A percentile compares a stretch with the other conserved stretches of the same genome.
Evolutionary conservation across 2,888 invertebrate species (phyloP).

Genomic region (Pinctada fucata): DNA sequence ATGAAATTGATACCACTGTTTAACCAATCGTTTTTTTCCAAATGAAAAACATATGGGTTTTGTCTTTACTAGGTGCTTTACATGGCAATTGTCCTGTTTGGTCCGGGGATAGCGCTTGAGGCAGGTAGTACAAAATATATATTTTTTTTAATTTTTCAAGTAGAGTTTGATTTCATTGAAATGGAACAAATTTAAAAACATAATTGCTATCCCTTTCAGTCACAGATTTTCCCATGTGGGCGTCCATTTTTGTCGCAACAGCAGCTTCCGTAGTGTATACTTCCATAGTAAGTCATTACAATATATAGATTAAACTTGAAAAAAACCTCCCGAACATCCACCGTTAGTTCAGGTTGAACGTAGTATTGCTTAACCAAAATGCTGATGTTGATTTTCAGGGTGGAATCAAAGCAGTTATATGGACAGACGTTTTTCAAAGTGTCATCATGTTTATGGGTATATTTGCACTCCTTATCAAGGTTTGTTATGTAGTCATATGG

Average conservation of each 20-base stretch:
- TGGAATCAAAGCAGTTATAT: constrained; percentile 57
- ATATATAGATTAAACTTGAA: too few relatives aligned
- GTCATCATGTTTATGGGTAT: constrained; percentile 52
- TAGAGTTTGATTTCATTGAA: too few relatives aligned
- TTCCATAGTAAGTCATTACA: constrained; percentile 35
- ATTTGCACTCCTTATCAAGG: constrained; percentile 55
- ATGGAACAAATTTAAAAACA: too few relatives aligned
- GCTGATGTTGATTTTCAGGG: constrained; percentile 35
- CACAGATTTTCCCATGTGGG: constrained; percentile 43
- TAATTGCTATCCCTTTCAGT: constrained; percentile 19
- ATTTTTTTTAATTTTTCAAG: too few relatives aligned
- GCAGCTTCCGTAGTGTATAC: constrained; percentile 41
- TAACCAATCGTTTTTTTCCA: too few relatives aligned
- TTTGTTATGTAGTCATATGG: background rate
- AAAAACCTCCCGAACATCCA: too few relatives aligned
- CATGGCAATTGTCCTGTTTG: constrained; percentile 56
- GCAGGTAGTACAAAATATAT: constrained; percentile 33
- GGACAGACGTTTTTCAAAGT: constrained; percentile 57
- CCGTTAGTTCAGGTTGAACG: too few relatives aligned
- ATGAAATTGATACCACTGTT: too few relatives aligned
- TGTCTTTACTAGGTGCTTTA: constrained; percentile 46
- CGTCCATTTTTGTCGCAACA: constrained; percentile 34
- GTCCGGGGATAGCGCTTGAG: constrained; percentile 54
- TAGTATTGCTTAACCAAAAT: too few relatives aligned
- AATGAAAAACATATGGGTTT: background rate